Evolutionary conservation across 2,888 invertebrate species (phyloP), one percentile per base, ranked within the genome.

Genomic region (Kryphioiulus occultus): DNA sequence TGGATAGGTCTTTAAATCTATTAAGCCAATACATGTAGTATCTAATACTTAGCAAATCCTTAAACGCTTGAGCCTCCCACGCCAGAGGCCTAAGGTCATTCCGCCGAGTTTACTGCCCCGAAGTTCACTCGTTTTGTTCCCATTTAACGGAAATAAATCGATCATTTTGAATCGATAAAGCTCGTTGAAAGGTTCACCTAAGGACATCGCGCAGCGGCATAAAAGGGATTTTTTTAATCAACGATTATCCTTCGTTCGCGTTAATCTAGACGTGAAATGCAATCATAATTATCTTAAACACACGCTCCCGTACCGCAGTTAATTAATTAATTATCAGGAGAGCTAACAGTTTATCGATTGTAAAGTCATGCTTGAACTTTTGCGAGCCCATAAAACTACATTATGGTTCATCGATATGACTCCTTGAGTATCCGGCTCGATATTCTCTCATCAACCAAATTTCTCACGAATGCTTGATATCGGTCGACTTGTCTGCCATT

Each of bases 181-280:
- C 78, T 15, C 78, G 78, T 78, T 78, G 78, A 78, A 78, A 78
- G 78, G 78, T 78, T 78, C 78, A 78, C 26, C 12, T 15, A 32
- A 78, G 78, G 78, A 12, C 78, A 78, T 30, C 30, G 78, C 30
- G 78, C 78, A 78, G 30, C 78, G 26, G 68, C 30, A 30, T 78
- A 12, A 15, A 78, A 32, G 78, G 30, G 30, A 30, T 78, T 78
- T 30, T 78, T 78, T 78, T 30, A 78, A 78, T 78, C 78, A 4
- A 30, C 78, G 78, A 78, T 78, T 78, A 78, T 78, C 78, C 78
- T 17, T 78, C 78, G 30, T 30, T 30, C 78, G 78, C 15, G 30
- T 30, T 78, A 78, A 78, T 78, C 78, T 78, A 78, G 78, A 78
- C 78, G 78, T 78, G 30, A 78, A 78, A 78, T 78, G 78, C 78